Conservation (phyloP, 2,113 vertebrate genomes). For the Daphoenositta chrysoptera region DNA sequence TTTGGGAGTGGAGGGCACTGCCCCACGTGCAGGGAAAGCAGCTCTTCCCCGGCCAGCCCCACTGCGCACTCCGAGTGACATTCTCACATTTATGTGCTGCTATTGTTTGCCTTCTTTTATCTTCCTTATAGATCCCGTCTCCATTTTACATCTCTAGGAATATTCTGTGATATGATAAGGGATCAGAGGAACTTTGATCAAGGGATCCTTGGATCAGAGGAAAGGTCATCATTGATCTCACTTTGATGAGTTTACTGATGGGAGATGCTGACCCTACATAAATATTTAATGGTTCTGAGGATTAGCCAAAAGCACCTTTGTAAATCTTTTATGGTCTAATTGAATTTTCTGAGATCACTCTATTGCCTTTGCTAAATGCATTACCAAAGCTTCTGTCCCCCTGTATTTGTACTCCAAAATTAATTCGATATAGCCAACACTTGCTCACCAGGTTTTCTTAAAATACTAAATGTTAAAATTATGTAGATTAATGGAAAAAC, state of each 20-base stretch:
- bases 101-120: neutral
- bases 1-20: neutral
- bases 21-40: accelerated
- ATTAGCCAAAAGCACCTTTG: neutral
- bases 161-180: neutral
- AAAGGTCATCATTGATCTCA: neutral
- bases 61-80: accelerated
- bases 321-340: neutral
- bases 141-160: neutral
- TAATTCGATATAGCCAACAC: neutral
- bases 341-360: neutral
- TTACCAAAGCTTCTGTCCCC: neutral
- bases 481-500: neutral
- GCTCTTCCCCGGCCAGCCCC: neutral
- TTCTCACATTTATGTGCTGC: neutral
- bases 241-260: conserved; percentile 1
- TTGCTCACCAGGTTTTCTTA: neutral
- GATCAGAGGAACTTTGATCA: neutral
- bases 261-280: neutral
- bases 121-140: neutral
- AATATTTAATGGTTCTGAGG: neutral
- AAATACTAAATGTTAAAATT: neutral
- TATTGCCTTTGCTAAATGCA: neutral
- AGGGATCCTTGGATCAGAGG: neutral
- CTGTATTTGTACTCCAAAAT: neutral